These are phyloP conservation scores for Chrysogorgia sp. DNA, from an alignment of 92 coral and sea anemone genomes.

Conservation along the genomic window DNA sequence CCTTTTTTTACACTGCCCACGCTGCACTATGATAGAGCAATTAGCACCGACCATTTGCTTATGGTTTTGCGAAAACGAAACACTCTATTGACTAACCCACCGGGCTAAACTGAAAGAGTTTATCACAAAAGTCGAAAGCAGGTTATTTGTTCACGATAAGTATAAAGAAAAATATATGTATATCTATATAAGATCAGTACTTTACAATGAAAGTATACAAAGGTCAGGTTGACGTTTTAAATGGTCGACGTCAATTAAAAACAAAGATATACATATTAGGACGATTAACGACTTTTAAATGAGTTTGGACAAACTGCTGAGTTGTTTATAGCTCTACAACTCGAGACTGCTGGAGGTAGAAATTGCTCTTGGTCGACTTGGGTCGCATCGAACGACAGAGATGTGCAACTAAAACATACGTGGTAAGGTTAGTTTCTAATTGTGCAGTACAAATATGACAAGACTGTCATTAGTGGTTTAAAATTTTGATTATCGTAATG, in stretches of 20 bases:
- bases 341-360: background rate
- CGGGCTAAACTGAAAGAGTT: too few species aligned
- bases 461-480: background rate
- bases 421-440: background rate
- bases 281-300: conserved; percentile 17
- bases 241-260: conserved; percentile 23
- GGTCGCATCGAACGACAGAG: background rate
- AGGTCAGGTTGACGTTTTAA: conserved; percentile 7
- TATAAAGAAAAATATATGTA: too few species aligned
- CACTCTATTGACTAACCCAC: too few species aligned
- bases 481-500: background rate
- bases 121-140: too few species aligned
- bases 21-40: background rate
- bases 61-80: too few species aligned
- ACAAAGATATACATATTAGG: conserved; percentile 36
- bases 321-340: background rate
- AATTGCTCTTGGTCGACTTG: background rate
- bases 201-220: background rate
- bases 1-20: background rate
- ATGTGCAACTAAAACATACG: background rate
- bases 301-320: conserved; percentile 30
- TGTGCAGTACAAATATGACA: background rate
- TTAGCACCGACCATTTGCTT: background rate
- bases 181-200: background rate
- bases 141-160: too few species aligned